Evolutionary conservation across 2,797 vertebrate species (phyloP).

Genomic region (Semaprochilodus insignis): DNA sequence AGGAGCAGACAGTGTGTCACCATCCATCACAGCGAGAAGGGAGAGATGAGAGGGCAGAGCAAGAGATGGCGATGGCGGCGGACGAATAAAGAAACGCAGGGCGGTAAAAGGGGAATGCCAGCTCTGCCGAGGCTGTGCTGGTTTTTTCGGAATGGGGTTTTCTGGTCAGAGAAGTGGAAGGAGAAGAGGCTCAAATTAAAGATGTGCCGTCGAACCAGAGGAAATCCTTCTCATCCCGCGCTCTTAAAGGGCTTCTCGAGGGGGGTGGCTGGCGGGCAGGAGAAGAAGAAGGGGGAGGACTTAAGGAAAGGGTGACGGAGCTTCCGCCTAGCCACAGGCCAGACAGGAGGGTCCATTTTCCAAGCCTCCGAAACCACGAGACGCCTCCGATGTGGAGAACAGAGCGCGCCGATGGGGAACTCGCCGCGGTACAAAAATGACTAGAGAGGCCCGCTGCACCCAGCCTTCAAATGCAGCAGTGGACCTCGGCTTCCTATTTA

Average conservation of each 20-base stretch:
- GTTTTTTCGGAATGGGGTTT: slow-evolving; percentile 75
- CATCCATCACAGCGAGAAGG: slow-evolving; percentile 75
- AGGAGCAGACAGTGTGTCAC: slow-evolving; percentile 77
- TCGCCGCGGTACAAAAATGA: slow-evolving; percentile 33
- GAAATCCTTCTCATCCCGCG: slow-evolving; percentile 78
- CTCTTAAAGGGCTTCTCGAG: slow-evolving; percentile 68
- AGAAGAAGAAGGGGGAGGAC: slow-evolving; percentile 57
- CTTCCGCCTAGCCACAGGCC: slow-evolving; percentile 72
- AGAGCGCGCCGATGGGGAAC: slow-evolving; percentile 40
- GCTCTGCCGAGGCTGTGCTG: slow-evolving; percentile 64
- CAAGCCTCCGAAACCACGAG: slow-evolving; percentile 67
- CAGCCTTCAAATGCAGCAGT: slow-evolving; percentile 33
- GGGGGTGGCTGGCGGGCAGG: slow-evolving; percentile 67
- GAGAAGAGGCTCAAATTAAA: slow-evolving; percentile 83
- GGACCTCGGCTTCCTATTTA: slow-evolving; percentile 47
- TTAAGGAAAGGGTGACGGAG: slow-evolving; percentile 65
- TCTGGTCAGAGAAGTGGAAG: slow-evolving; percentile 82
- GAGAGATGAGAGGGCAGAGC: slow-evolving; percentile 77
- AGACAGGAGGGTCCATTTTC: slow-evolving; percentile 72
- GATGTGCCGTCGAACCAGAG: slow-evolving; percentile 77
- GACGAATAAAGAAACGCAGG: slow-evolving; percentile 54
- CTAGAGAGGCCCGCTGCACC: slow-evolving; percentile 36
- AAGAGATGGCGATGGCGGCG: slow-evolving; percentile 65
- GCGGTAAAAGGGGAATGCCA: slow-evolving; percentile 66
- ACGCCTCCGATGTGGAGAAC: slow-evolving; percentile 62